Conservation (phyloP, 1,140 invertebrate species). For the Dreissena rostriformis region DNA sequence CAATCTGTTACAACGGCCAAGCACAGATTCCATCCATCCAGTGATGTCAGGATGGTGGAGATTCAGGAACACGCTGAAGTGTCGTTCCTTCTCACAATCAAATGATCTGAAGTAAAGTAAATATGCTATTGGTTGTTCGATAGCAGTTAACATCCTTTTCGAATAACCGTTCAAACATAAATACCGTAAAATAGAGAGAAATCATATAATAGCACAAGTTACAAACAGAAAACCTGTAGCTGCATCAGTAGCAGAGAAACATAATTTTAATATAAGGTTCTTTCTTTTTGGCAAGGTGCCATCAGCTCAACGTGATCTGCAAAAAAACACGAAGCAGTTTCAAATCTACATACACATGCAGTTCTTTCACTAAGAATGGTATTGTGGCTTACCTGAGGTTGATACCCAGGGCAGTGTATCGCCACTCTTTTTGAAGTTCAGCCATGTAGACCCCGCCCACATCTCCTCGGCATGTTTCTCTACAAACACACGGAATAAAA, state of each 20-base stretch:
- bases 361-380: too few relatives aligned
- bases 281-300: neutral
- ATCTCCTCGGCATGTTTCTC: neutral
- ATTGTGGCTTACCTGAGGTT: neutral
- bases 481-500: neutral
- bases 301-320: neutral
- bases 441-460: neutral
- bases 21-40: neutral
- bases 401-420: neutral
- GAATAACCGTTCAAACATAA: neutral
- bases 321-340: too few relatives aligned
- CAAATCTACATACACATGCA: too few relatives aligned
- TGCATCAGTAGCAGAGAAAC: too few relatives aligned
- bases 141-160: too few relatives aligned
- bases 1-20: constrained; percentile 19
- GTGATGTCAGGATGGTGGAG: constrained; percentile 22
- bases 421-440: neutral
- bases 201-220: neutral
- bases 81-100: constrained; percentile 11
- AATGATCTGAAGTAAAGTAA: neutral
- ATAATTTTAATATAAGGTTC: neutral
- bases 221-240: too few relatives aligned
- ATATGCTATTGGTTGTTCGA: neutral
- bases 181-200: neutral
- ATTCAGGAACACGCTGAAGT: constrained; percentile 5